Base-by-base conservation (phyloP, 2,113 vertebrate genomes). In the Cephalopholis sonnerati region DNA sequence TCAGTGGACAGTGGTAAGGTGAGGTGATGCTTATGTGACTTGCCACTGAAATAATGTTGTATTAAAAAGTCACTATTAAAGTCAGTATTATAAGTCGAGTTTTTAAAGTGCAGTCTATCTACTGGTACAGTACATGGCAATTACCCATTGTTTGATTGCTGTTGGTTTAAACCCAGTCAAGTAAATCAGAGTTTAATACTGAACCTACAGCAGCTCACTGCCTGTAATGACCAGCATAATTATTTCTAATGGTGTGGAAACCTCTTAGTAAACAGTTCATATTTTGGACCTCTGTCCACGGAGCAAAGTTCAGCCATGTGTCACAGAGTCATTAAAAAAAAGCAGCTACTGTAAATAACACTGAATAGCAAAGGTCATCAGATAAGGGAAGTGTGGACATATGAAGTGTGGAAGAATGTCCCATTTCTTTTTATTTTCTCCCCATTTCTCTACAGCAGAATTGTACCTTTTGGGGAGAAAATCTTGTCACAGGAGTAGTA, bases 231-330 rank as follows among this genome's bases (percentile, higher is more conserved):
- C 75, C 83, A 24, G 54, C 41, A 71, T 87, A 77, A 86, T 90
- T 87, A 81, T 84, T 87, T 76, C 81, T 83, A 92, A 91, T 89
- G 86, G 67, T 77, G 77, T 74, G 90, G 78, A 92, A 89, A 86
- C 63, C 48, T 82, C 82, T 85, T 18, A 50, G 85, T 77, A 85
- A 89, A 88, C 73, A 32, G 18, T 81, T 85, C 77, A 86, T 86
- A 87, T 39, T 81, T 67, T 65, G 48, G 71, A 66, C 68, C 44
- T 69, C 29, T 62, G 62, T 66, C 84, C 75, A 59, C 12, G n/a
- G 41, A 77, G 77, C 68, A 74, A 84, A 90, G 84, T 80, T 91
- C 80, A 89, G 75, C 69, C 80, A 75, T 57, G 80, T 77, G 83
- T 81, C 65, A 44, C 58, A 39, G 15, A 24, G 54, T 18, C 81